Conservation (phyloP, 1,140 invertebrate species). For the Daktulosphaira vitifoliae region DNA sequence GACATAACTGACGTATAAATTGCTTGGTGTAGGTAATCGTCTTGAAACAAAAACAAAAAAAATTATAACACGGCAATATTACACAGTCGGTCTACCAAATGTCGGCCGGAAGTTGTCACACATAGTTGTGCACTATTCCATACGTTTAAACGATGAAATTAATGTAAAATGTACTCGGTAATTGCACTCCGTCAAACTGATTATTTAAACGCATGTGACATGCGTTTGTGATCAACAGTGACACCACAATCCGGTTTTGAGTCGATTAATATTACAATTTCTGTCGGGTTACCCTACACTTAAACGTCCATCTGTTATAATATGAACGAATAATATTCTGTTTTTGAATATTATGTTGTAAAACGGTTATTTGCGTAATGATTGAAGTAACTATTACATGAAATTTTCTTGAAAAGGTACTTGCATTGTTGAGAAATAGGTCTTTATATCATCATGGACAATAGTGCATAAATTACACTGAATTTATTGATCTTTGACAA, state of each 20-base stretch:
- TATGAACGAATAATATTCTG: too few relatives aligned
- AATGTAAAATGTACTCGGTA: not conserved
- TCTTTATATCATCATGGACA: too few relatives aligned
- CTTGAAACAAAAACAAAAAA: slow-evolving; percentile 5
- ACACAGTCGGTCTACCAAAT: slow-evolving; percentile 29
- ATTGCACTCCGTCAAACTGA: not conserved
- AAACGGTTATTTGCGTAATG: too few relatives aligned
- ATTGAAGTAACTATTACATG: too few relatives aligned
- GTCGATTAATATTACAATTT: slow-evolving; percentile 15
- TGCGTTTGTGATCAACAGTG: slow-evolving; percentile 2
- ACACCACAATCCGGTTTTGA: slow-evolving; percentile 23
- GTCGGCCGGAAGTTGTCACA: slow-evolving; percentile 27
- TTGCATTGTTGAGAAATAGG: too few relatives aligned
- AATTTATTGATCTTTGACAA: too few relatives aligned
- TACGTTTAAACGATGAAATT: not conserved
- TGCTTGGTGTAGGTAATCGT: not conserved
- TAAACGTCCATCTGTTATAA: too few relatives aligned
- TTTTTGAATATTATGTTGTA: too few relatives aligned
- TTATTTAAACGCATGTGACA: not conserved
- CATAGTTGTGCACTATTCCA: not conserved
- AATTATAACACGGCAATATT: too few relatives aligned
- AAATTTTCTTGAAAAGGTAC: too few relatives aligned
- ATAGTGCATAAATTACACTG: too few relatives aligned
- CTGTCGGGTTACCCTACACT: too few relatives aligned
- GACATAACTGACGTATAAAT: slow-evolving; percentile 20